Base-by-base conservation (phyloP, 1,140 invertebrate genomes). In the Diprion similis region DNA sequence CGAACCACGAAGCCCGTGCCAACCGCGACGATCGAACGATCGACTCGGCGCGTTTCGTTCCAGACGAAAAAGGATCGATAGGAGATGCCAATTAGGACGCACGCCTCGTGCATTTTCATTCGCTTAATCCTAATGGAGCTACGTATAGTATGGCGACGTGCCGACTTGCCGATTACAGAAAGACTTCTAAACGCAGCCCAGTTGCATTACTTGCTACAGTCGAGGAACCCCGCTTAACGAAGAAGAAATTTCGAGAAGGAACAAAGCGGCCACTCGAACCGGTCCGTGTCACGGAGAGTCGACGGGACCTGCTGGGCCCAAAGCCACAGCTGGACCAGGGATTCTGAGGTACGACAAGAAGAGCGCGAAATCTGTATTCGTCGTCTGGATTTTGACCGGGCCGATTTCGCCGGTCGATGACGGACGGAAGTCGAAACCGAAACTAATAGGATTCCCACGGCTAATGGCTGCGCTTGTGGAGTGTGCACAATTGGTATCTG, bases 101-200 rank as follows among this genome's bases (percentile, higher is more conserved):
- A 68, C 66, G 66, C 66, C 18, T 11, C 37, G 17, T 18, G 66
- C 66, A 37, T 66, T 19, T 13, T 48, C 66, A 70, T 73, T 73
- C 68, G 68, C 66, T 70, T 73, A 69, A 69, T 73, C 48, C 68
- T 73, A 65, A 69, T 69, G 24, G 24, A 37, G 24, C 2, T 37
- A 37, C 24, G 24, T 37, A 37, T 37, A 1, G 24, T n/a, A 73
- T 69, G 48, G 45, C 68, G 70, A 73, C 70, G 68, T 70, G 72
- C 72, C 70, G 70, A 73, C 72, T 73, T 65, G 70, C 72, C 72
- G 70, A 73, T 73, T 73, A 73, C 72, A 15, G 51, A 59, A 13
- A 4, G 51, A 59, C n/a, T 17, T 13, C 51, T 59, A 59, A 17
- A 6, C 51, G 51, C n/a, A 59, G 11, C 51, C 51, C 51, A 17